Base-by-base conservation (phyloP, 2,113 vertebrate species). In the Psilopogon haemacephalus region DNA sequence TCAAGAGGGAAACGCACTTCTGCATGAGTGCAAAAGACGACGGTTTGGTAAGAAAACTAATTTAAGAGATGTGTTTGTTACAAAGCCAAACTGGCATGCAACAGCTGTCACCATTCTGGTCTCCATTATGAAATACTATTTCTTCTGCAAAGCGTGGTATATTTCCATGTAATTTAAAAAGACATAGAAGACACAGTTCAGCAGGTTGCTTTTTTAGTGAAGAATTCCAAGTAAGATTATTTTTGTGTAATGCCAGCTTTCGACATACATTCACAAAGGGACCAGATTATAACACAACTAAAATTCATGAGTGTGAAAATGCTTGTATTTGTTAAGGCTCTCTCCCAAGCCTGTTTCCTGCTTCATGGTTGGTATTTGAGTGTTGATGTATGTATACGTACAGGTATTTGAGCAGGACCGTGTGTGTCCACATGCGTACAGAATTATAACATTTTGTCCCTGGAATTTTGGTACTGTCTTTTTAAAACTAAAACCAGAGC, bases 371-470 rank as follows among this genome's bases (percentile, higher is more conserved):
- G 28, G 50, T 52, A 28, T 24, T 27, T 16, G 37, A 27, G 11
- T 37, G 37, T 30, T 6, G 16, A 4, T 7, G 0, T 32, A 16
- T 2, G 4, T 12, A 12, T 23, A 32, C 1, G 1, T 12, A 9
- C 3, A 30, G 3, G 0, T 37, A 20, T 19, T 23, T 32, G 11
- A 23, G 48, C 3, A 74, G 26, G 30, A 38, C 27, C 18, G 2
- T 3, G 11, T 1, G n/a, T 3, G 5, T n/a, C 65, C 62, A 14
- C 18, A 3, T 0, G 13, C 19, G 4, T 6, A 9, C 3, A 1
- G 37, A 28, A 50, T 24, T 11, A 4, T 13, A 2, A 12, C 1
- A 9, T 18, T 62, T 63, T 54, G 5, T 30, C 24, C 18, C 12
- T 16, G 40, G 12, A 7, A 15, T 79, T 68, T 75, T 63, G 5